Evolutionary conservation across 1,140 invertebrate species (phyloP).

Genomic region (Adelges cooleyi): DNA sequence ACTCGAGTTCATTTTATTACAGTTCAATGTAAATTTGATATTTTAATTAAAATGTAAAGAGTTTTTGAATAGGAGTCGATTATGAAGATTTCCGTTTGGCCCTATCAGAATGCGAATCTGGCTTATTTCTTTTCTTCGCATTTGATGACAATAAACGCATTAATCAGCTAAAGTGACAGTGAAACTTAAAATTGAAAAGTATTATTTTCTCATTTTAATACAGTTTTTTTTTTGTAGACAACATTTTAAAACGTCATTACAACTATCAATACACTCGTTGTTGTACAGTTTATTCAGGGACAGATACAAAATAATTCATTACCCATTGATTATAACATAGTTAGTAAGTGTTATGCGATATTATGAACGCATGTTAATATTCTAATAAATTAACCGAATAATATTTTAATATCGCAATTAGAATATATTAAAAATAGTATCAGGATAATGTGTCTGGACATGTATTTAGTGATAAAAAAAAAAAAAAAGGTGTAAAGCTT

Average conservation of each 20-base stretch:
- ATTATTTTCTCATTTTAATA: neutral
- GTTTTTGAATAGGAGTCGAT: slow-evolving; percentile 2
- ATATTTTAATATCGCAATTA: too few species aligned
- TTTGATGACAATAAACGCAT: slow-evolving; percentile 11
- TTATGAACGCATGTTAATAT: too few species aligned
- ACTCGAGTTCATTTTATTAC: neutral
- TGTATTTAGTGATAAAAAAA: too few species aligned
- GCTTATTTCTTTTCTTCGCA: neutral
- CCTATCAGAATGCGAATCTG: neutral
- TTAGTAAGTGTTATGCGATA: too few species aligned
- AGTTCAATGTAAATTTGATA: neutral
- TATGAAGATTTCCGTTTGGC: neutral
- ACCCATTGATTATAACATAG: too few species aligned
- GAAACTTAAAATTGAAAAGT: slow-evolving; percentile 2
- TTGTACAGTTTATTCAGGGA: too few species aligned
- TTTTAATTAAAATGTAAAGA: neutral
- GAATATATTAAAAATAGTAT: too few species aligned
- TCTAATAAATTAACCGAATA: too few species aligned
- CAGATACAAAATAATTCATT: too few species aligned
- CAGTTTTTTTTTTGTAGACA: neutral
- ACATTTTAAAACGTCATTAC: neutral
- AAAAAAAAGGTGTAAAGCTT: too few species aligned
- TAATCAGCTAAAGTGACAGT: slow-evolving; percentile 7
- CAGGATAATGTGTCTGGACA: too few species aligned
- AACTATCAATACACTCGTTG: too few species aligned